Evolutionary conservation across 2,797 vertebrate species (phyloP).

Genomic region (Hydrolagus colliei): DNA sequence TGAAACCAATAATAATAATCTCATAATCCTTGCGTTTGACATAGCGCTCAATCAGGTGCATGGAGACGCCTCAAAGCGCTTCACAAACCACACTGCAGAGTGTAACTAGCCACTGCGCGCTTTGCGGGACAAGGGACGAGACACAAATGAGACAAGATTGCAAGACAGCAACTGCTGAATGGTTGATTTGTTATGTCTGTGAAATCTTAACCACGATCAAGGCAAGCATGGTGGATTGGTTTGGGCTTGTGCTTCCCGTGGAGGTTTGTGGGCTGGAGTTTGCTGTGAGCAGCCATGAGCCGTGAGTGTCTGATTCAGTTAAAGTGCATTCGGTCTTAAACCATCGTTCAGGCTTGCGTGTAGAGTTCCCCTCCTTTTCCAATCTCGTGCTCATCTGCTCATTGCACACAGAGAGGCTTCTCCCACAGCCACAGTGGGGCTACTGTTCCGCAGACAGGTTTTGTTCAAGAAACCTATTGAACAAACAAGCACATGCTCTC

Average conservation of each 20-base stretch:
- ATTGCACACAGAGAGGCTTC: not conserved
- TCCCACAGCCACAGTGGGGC: not conserved
- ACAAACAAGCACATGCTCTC: too few relatives aligned
- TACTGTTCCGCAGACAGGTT: not conserved
- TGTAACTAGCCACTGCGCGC: too few relatives aligned
- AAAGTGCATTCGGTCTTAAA: not conserved
- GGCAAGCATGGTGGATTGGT: not conserved
- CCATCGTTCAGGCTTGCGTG: not conserved
- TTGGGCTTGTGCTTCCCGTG: conserved; percentile 20
- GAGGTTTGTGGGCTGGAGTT: not conserved
- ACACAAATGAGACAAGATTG: too few relatives aligned
- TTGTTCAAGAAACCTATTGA: too few relatives aligned
- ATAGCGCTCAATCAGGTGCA: too few relatives aligned
- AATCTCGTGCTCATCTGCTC: not conserved
- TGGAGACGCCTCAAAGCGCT: too few relatives aligned
- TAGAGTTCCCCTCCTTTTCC: not conserved
- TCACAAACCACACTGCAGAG: too few relatives aligned
- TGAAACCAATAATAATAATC: too few relatives aligned
- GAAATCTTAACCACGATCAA: not conserved
- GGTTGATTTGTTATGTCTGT: not conserved
- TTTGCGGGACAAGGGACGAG: too few relatives aligned
- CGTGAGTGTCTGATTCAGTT: not conserved
- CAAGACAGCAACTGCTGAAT: too few relatives aligned
- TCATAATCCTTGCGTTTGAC: too few relatives aligned
- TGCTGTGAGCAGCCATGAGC: too few relatives aligned